Base-by-base conservation (phyloP, 2,888 invertebrate species). In the Lasius platythorax region DNA sequence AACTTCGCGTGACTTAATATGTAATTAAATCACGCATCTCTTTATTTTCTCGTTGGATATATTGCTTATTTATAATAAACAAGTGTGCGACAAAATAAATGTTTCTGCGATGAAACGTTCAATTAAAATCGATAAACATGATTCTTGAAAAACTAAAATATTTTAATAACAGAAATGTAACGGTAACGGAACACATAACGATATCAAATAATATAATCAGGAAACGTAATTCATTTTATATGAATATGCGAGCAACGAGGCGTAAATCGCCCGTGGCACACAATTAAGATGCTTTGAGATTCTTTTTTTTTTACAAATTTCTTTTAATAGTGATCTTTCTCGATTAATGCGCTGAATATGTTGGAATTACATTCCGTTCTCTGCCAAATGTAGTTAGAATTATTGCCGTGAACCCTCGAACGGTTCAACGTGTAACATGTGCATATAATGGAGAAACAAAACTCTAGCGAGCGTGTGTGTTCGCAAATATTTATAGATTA, bases 231-330 rank as follows among this genome's bases (percentile, higher is more conserved):
- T 73, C 37, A 50, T n/a, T 61, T 72, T 50, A 72, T 28, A 61
- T 46, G 61, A 81, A 46, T 72, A 61, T 61, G 46, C 46, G 61
- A 37, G 78, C 78, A 68, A n/a, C 58, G 68, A 81, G 73, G 61
- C 79, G 79, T 50, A 81, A 73, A 73, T 81, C 73, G 61, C 46
- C 73, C 61, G 37, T 46, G 43, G 73, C 79, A 63, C 73, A 73
- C 61, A 50, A 81, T 81, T 72, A 61, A 72, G 78, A 79, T 81
- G 61, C 46, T 73, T 61, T 8, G 23, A 28, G 15, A 72, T 18
- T 37, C 37, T 33, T 33, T 37, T 37, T 37, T 72, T 73, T 81
- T n/a, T 72, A 18, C 33, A 18, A 11, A 37, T 33, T 81, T 28
- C 15, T 12, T 23, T 46, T 50, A 81, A 81, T 50, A 23, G 33